Conservation (phyloP, 2,797 vertebrate genomes). For the Rachycentron canadum region DNA sequence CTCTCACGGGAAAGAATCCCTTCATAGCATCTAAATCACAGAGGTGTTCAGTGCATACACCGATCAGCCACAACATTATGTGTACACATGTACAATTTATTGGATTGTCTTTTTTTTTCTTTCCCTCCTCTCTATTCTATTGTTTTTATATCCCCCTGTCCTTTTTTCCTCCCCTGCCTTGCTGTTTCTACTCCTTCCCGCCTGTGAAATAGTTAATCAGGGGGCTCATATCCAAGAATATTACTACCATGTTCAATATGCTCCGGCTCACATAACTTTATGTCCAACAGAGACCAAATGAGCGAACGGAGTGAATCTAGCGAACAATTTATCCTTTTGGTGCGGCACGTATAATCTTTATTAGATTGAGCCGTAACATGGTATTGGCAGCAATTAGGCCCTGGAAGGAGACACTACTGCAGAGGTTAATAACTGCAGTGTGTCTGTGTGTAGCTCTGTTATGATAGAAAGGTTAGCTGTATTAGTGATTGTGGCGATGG, state of each 20-base stretch:
- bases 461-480: conserved; percentile 76
- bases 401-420: conserved; percentile 61
- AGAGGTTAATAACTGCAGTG: conserved; percentile 79
- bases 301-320: conserved; percentile 61
- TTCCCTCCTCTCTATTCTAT: not conserved
- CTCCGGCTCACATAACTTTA: conserved; percentile 74
- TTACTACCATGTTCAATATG: conserved; percentile 76
- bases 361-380: conserved; percentile 80
- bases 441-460: conserved; percentile 65
- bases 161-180: conserved; percentile 9
- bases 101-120: not conserved
- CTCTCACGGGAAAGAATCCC: no score
- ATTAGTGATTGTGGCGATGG: conserved; percentile 66
- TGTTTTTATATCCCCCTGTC: not conserved
- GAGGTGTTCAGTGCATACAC: no score
- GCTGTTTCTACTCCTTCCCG: conserved; percentile 22
- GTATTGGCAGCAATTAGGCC: conserved; percentile 78
- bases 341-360: conserved; percentile 78
- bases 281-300: conserved; percentile 75
- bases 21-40: no score
- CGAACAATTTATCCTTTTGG: conserved; percentile 81
- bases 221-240: conserved; percentile 58
- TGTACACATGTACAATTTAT: not conserved
- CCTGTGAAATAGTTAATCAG: conserved; percentile 62
- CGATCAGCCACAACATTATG: not conserved